Conservation (phyloP, 2,797 vertebrate species). For the Dermochelys coriacea region DNA sequence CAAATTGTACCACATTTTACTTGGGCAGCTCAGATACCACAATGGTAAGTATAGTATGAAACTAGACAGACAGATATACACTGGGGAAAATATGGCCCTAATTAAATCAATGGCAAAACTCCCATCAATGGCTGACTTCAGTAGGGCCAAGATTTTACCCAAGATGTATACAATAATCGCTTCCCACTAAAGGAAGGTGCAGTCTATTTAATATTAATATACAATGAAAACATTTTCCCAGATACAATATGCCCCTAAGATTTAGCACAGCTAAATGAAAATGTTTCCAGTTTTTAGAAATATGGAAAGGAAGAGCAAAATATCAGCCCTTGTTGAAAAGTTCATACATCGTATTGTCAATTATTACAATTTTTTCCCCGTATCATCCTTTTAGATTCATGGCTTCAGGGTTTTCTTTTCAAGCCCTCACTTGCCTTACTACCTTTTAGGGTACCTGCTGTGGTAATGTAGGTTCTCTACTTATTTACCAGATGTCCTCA, state of each 20-base stretch:
- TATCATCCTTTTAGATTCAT: neutral
- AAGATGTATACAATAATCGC: neutral
- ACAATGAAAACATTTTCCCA: neutral
- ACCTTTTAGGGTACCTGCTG: neutral
- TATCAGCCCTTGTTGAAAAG: neutral
- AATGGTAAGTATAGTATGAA: fast-evolving
- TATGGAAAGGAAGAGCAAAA: neutral
- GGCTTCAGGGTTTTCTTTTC: neutral
- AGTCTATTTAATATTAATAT: fast-evolving
- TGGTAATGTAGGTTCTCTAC: neutral
- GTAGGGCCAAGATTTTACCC: neutral
- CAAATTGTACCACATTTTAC: neutral
- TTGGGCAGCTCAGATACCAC: neutral
- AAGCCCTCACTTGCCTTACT: neutral
- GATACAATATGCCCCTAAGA: neutral
- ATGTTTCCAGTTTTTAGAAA: neutral
- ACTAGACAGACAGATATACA: neutral
- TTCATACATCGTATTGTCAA: neutral
- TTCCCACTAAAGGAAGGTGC: neutral
- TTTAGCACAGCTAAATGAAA: neutral
- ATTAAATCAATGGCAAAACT: fast-evolving
- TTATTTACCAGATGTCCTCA: conserved; percentile 6
- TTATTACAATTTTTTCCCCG: neutral
- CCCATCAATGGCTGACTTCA: fast-evolving
- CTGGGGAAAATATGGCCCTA: neutral